Evolutionary conservation across 2,113 vertebrate species (phyloP), one percentile per base, ranked within the genome.

Genomic region (Delphinus delphis): DNA sequence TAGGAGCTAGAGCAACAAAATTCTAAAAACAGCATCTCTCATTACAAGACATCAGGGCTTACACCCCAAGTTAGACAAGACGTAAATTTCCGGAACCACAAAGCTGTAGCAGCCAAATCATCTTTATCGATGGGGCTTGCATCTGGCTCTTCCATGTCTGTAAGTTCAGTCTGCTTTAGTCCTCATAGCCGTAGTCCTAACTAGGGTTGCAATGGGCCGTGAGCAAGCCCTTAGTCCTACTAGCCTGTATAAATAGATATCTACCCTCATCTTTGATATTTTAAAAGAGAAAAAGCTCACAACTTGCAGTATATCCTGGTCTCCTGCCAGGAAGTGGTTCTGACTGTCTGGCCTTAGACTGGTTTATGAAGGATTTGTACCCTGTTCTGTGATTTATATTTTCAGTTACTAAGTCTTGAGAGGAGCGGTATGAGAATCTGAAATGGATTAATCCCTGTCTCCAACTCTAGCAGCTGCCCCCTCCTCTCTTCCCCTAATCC

Each of bases 11-110:
- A 83, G 65, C 41, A 55, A 55, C 58, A 90, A 41, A 20, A 67
- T 65, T 85, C 95, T 53, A 41, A 96, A 87, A 96, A 81, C 60
- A 73, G 20, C 47, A 25, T 91, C 53, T 97, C 76, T 74, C 58
- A 74, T 96, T 90, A 81, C 11, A 94, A 88, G 41, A 81, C 70
- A 90, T 92, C 14, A 74, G 71, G 71, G 58, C 41, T 88, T 63
- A 70, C 14, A 60, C 20, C 28, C 18, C 28, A 84, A 68, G 41
- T 88, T 26, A 76, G 63, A 58, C n/a, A 77, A 58, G 47, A 90
- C 33, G 6, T 81, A 68, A 28, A 53, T 97, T 90, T 84, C 62
- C 79, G 85, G 87, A 90, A 70, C 89, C 47, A n/a, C 77, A 83
- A 28, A 70, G 6, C 33, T 60, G 3, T 60, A 74, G 47, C 50